Evolutionary conservation across 1,140 invertebrate genomes (phyloP).

Genomic region (Chymomyza costata): DNA sequence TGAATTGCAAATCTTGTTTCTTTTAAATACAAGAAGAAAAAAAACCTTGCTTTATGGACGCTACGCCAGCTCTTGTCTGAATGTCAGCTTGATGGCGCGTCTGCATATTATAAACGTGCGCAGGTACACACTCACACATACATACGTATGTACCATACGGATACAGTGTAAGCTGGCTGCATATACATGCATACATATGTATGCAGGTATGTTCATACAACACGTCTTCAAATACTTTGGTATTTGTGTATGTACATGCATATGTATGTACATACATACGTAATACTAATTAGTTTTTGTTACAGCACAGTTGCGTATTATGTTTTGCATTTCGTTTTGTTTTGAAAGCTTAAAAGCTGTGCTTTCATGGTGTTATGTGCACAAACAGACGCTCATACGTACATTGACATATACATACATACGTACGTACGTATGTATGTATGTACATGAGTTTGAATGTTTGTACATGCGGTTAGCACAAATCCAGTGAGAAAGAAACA

Average conservation of each 20-base stretch:
- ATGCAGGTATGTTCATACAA: conserved; percentile 15
- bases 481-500: no score
- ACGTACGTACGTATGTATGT: conserved; percentile 11
- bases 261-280: conserved; percentile 39
- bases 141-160: no score
- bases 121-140: no score
- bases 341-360: conserved; percentile 69
- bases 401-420: conserved; percentile 6
- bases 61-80: conserved; percentile 47
- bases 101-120: no score
- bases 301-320: conserved; percentile 68
- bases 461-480: no score
- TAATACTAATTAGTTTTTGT: conserved; percentile 70
- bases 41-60: conserved; percentile 48
- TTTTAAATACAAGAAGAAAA: conserved; percentile 19
- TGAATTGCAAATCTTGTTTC: conserved; percentile 26
- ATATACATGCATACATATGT: conserved; percentile 5
- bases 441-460: no score
- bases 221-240: conserved; percentile 46
- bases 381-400: conserved; percentile 15
- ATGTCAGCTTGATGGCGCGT: conserved; percentile 49
- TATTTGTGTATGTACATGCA: conserved; percentile 16
- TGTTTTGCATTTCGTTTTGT: conserved; percentile 67
- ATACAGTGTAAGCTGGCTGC: no score
- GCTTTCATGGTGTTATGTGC: conserved; percentile 50